Evolutionary conservation across 1,140 invertebrate genomes (phyloP), one percentile per base, ranked within the genome.

Genomic region (Bactericera cockerelli): DNA sequence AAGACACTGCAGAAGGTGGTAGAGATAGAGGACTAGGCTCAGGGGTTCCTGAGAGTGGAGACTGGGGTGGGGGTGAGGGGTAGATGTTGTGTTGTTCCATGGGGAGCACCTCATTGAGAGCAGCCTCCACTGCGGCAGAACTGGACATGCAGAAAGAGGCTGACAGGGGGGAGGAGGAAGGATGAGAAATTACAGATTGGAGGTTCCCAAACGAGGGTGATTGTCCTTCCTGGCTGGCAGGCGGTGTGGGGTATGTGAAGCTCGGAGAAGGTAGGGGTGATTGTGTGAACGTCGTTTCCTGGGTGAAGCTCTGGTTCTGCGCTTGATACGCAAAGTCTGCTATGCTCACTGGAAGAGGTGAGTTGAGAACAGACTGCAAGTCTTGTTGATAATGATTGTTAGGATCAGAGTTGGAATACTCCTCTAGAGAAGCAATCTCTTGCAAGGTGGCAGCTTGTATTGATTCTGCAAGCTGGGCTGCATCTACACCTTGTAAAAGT

Each of bases 111-210:
- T 88, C 86, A 66, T 83, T 82, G 24, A 89, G 69, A 1, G 86
- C 85, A 69, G 87, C 84, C 70, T 88, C 86, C 0, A 89, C 85
- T 62, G 86, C 86, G 63, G 86, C 86, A 16, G 85, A 84, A 55
- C 84, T 87, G 1, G 85, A 87, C 77, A 88, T 87, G 19, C 83
- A 83, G 69, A 87, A 88, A 0, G 85, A 84, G 25, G 85, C 84
- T 1, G 85, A 84, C 0, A 88, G 68, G 0, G 85, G 84, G 1
- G 81, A 82, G 6, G 81, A 82, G 1, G 80, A 78, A 57, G 82
- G 81, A 26, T 64, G 64, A 1, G 67, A 67, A 33, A 67, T 67
- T 14, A 68, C 66, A 25, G 66, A 67, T 59, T 67, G 65, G 13
- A 67, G 61, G 59, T 74, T 74, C 25, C 70, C 70, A 59, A 77